Base-by-base conservation (phyloP, 2,797 vertebrate species). In the Sebastes reedi region DNA sequence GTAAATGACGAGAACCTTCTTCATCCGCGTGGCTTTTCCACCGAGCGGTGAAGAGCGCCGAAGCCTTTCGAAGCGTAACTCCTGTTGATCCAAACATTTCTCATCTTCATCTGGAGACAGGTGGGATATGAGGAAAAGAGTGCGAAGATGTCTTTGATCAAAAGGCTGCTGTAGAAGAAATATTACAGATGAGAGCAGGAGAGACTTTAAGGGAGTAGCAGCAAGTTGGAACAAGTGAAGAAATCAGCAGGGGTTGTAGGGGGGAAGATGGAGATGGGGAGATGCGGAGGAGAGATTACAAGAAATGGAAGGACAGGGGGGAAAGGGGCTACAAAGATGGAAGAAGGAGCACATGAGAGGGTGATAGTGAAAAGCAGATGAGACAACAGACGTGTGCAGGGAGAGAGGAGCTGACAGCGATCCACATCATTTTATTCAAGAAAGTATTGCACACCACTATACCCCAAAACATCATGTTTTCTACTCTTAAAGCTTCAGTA, bases 31-130 rank as follows among this genome's bases (percentile, higher is more conserved):
- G 9, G 52, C 36, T 65, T 56, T 20, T 69, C 36, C 39, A 46
- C 2, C 0, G 5, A 82, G 52, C 2, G 0, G 50, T 4, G 54
- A 32, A 75, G 14, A 55, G 64, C 14, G 50, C n/a, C 0, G 59
- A 72, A 32, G 72, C 77, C 61, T 75, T 75, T 75, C 4, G 14
- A 34, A 54, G 12, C 10, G 0, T 64, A 70, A 22, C 79, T 72
- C 79, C 79, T 24, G 58, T 77, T 84, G 77, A 86, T 80, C 77
- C 81, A 75, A 72, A 72, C 81, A 52, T 73, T 79, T 84, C 72
- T 80, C 84, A 82, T 87, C 78, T 74, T 68, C 74, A 75, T 59
- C 64, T 67, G 20, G 14, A 85, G 61, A 82, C 79, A 62, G 1
- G 29, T 12, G 36, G 27, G 32, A 76, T 29, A 36, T 20, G 30